A percentile compares a stretch with the other conserved stretches of the same genome.
These are phyloP conservation scores for Halcyon malimbica DNA, from an alignment of 2,113 vertebrate genomes.

Conservation along the genomic window DNA sequence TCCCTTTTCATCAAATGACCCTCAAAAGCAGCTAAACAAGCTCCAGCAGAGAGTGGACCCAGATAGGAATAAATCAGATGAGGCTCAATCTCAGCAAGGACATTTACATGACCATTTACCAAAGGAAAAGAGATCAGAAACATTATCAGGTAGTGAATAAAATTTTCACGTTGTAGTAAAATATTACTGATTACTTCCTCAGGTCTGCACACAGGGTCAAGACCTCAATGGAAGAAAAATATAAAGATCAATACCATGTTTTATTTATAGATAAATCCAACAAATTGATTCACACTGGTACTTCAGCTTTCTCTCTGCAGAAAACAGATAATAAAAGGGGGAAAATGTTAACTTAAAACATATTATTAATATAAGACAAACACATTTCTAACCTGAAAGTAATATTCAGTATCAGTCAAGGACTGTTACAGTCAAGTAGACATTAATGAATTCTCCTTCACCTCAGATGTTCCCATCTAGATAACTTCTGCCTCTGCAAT, in stretches of 20 bases:
- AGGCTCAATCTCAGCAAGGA: not conserved
- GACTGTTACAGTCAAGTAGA: not conserved
- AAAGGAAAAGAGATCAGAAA: not conserved
- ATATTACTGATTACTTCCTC: not conserved
- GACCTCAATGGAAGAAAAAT: not conserved
- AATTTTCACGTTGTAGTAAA: not conserved
- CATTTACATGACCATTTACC: not conserved
- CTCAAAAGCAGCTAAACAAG: not conserved
- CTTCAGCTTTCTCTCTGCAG: not conserved
- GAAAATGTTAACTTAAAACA: not conserved
- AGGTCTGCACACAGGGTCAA: not conserved
- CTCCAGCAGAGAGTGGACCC: not conserved
- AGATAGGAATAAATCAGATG: not conserved
- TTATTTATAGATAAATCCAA: not conserved
- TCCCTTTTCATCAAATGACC: not conserved
- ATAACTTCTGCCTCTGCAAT: not conserved
- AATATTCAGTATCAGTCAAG: not conserved
- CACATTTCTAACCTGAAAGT: not conserved
- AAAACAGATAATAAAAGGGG: not conserved
- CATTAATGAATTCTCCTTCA: not conserved
- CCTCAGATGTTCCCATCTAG: not conserved
- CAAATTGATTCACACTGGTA: not conserved
- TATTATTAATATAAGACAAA: not conserved
- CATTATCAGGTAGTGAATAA: not conserved
- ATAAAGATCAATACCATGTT: not conserved